Percentiles rank a stretch among this genome's conserved stretches.
Conservation (phyloP, 2,888 invertebrate genomes). For the Creontiades dilutus region DNA sequence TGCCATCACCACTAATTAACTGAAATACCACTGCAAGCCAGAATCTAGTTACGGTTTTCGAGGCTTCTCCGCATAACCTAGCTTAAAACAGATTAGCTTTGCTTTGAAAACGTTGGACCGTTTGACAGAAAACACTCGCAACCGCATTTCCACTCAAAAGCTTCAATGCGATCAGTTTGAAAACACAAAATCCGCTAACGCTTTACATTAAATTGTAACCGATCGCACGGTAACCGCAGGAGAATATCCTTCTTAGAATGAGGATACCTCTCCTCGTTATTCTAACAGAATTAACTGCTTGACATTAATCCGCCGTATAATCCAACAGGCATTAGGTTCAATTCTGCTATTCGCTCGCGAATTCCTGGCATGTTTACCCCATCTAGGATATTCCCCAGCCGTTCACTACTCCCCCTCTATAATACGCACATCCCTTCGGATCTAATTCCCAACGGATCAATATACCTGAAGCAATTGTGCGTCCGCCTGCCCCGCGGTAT, state of each 20-base stretch:
- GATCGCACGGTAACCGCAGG: neutral
- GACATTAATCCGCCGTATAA: neutral
- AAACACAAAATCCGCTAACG: neutral
- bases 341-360: neutral
- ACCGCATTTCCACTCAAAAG: too few relatives aligned
- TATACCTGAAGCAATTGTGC: constrained; percentile 22
- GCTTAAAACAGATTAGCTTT: neutral
- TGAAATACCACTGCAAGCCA: neutral
- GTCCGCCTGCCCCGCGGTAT: neutral
- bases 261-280: neutral
- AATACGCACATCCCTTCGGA: constrained; percentile 9
- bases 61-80: neutral
- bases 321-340: neutral
- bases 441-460: constrained; percentile 26
- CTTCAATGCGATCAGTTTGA: too few relatives aligned
- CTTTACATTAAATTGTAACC: neutral
- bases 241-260: neutral
- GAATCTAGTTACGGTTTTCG: neutral
- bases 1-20: neutral
- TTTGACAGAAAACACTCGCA: neutral
- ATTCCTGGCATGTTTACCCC: neutral
- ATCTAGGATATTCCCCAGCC: neutral
- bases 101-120: constrained; percentile 14
- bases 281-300: neutral
- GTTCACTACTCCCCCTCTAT: neutral